These are phyloP conservation scores for Atlantisia rogersi DNA, from an alignment of 2,113 vertebrate species.

Conservation along the genomic window DNA sequence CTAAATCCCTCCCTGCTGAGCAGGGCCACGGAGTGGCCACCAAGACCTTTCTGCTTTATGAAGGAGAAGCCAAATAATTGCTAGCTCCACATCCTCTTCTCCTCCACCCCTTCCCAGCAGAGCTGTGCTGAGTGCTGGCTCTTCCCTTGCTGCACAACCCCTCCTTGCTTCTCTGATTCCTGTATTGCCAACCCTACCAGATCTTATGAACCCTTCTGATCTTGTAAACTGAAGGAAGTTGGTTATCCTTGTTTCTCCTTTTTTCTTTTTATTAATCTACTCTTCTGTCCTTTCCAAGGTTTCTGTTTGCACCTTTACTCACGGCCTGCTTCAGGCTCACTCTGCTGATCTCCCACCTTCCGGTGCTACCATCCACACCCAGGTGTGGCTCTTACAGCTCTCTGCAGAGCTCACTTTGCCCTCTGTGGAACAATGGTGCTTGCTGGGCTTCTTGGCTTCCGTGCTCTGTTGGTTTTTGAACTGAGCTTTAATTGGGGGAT, in stretches of 20 bases:
- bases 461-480: background rate
- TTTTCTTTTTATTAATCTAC: background rate
- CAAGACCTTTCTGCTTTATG: background rate
- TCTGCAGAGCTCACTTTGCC: background rate
- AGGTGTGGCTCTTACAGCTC: fast-evolving
- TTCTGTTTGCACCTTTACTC: background rate
- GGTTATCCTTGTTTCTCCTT: background rate
- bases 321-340: background rate
- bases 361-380: fast-evolving
- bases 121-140: background rate
- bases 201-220: background rate
- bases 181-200: background rate
- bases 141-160: background rate
- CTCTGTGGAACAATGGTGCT: background rate
- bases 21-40: background rate
- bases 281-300: too few species aligned
- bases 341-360: background rate
- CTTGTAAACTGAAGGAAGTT: background rate
- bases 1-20: background rate
- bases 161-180: background rate
- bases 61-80: background rate
- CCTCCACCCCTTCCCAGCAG: background rate
- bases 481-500: background rate
- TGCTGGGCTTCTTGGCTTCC: background rate
- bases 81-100: background rate